Evolutionary conservation across 2,797 vertebrate species (phyloP).

Genomic region (Odontamblyopus lacepedii): DNA sequence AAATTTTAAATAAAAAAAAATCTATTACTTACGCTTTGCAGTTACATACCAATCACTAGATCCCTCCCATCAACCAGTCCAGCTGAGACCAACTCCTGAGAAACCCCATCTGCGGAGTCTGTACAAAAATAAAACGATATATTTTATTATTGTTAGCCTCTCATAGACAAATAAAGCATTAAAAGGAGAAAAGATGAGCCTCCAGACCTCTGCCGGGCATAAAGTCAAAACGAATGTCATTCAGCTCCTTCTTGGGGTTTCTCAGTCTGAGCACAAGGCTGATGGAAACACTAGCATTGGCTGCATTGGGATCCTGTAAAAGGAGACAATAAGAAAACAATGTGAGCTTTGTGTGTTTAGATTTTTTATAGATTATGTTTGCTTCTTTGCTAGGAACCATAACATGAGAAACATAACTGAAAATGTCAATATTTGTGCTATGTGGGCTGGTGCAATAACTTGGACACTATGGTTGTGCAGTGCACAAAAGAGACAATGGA

Average conservation of each 20-base stretch:
- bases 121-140: constrained; percentile 18
- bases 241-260: constrained; percentile 94
- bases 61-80: constrained; percentile 93
- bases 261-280: constrained; percentile 93
- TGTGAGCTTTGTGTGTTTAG: not conserved
- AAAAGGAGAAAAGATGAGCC: not conserved
- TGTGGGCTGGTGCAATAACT: too few species aligned
- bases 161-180: not conserved
- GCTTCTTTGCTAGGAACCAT: not conserved
- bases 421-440: too few species aligned
- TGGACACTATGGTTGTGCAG: too few species aligned
- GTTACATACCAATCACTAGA: constrained; percentile 83
- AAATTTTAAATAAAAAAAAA: not conserved
- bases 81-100: constrained; percentile 93
- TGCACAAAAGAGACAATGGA: too few species aligned
- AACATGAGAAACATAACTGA: not conserved
- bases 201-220: constrained; percentile 89
- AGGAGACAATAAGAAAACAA: not conserved
- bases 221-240: constrained; percentile 95
- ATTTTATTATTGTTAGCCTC: not conserved
- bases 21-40: not conserved
- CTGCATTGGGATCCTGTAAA: constrained; percentile 54
- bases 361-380: not conserved
- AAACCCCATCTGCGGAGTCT: constrained; percentile 95
- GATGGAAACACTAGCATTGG: constrained; percentile 81